phyloP scores from a whole-genome alignment of 2,797 vertebrate genomes.

The Euphonia xanthogaster region DNA sequence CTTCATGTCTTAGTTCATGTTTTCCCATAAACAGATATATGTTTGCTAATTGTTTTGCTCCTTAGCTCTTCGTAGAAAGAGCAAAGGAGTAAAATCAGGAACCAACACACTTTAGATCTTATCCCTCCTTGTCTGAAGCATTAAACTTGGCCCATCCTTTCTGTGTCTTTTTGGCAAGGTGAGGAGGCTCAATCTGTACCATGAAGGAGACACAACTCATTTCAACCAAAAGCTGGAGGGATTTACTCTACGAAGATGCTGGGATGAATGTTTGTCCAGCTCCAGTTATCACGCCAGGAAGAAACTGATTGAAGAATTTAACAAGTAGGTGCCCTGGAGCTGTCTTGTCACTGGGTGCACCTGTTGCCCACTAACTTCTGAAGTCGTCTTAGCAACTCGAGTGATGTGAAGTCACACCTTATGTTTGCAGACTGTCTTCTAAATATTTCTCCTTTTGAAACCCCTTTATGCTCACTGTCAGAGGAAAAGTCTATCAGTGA shows the following conservation, averaged over 20 bases:
- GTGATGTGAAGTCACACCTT: neutral
- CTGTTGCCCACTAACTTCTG: neutral
- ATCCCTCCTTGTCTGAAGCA: neutral
- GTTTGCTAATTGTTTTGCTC: neutral
- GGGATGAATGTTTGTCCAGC: conserved; percentile 88
- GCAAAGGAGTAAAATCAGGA: neutral
- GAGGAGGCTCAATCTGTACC: conserved; percentile 85
- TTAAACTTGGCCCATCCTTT: neutral
- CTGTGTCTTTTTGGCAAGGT: conserved; percentile 76
- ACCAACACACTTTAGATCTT: neutral
- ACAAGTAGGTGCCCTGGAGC: conserved; percentile 76
- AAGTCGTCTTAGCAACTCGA: neutral
- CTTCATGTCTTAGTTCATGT: neutral
- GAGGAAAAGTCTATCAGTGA: neutral
- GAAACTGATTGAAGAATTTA: conserved; percentile 80
- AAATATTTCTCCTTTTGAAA: neutral
- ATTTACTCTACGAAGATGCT: conserved; percentile 85
- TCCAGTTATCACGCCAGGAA: conserved; percentile 77
- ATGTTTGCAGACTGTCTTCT: neutral
- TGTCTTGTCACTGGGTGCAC: neutral
- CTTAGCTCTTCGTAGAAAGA: neutral
- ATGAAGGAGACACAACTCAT: conserved; percentile 86
- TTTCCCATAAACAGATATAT: neutral
- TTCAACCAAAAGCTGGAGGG: conserved; percentile 88
- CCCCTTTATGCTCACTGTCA: neutral